These are phyloP conservation scores for Pollenia angustigena DNA, from an alignment of 2,888 invertebrate species.

Conservation along the genomic window DNA sequence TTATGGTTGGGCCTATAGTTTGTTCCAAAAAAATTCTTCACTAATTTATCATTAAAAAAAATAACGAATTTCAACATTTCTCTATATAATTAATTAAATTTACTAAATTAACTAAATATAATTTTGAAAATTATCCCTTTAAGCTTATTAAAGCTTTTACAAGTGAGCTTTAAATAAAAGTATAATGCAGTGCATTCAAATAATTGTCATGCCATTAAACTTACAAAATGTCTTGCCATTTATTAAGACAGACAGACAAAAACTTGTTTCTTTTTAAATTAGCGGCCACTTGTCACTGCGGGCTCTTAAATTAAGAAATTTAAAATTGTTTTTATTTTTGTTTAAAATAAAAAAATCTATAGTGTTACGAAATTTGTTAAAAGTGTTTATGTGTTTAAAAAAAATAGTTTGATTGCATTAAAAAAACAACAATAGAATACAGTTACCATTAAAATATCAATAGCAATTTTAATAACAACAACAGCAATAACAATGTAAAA, in stretches of 20 bases:
- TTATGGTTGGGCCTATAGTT: too few species aligned
- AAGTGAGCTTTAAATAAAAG: background rate
- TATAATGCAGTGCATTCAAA: background rate
- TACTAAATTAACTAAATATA: too few species aligned
- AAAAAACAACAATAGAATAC: constrained; percentile 2
- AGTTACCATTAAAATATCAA: constrained; percentile 14
- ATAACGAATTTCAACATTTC: too few species aligned
- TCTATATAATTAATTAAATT: too few species aligned
- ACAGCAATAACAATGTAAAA: background rate
- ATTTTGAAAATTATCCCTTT: background rate
- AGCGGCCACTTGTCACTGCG: constrained; percentile 7
- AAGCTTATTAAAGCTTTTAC: background rate
- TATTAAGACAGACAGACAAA: background rate
- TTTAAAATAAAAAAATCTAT: background rate
- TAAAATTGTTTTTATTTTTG: background rate
- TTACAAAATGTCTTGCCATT: background rate
- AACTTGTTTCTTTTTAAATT: background rate
- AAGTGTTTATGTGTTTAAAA: background rate
- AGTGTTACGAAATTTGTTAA: constrained; percentile 10
- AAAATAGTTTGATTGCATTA: background rate
- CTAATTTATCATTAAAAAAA: too few species aligned
- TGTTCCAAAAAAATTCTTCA: too few species aligned
- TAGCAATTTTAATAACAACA: constrained; percentile 1
- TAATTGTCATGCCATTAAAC: background rate
- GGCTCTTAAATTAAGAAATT: constrained; percentile 17